A percentile compares a stretch with the other conserved stretches of the same genome.
Conservation (phyloP, 2,888 invertebrate species). For the Aspidiotus destructor region DNA sequence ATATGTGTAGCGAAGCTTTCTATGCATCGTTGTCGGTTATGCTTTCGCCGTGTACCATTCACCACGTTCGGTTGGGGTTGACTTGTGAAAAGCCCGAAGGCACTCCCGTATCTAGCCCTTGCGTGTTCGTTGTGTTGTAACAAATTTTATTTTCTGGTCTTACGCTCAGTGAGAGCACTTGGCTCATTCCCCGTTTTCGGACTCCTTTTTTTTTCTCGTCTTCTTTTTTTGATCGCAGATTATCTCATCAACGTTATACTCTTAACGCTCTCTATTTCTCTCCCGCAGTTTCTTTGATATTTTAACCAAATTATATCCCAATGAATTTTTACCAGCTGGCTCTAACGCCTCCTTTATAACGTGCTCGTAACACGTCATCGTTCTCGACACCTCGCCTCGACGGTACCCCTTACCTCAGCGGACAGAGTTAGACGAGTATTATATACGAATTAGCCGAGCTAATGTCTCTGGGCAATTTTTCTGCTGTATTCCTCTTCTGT, state of each 20-base stretch:
- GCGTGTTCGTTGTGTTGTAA: slow-evolving; percentile 28
- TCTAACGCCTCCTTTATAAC: slow-evolving; percentile 12
- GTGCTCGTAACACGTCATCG: background rate
- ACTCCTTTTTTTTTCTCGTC: background rate
- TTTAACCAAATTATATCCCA: slow-evolving; percentile 32
- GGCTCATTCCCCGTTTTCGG: background rate
- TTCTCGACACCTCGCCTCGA: background rate
- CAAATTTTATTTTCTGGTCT: slow-evolving; percentile 31
- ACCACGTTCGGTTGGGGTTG: background rate
- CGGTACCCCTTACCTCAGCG: background rate
- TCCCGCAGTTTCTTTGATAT: slow-evolving; percentile 32
- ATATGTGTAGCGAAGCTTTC: background rate
- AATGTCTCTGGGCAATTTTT: background rate
- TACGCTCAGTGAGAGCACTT: slow-evolving; percentile 23
- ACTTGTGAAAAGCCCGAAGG: slow-evolving; percentile 19
- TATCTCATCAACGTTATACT: slow-evolving; percentile 28
- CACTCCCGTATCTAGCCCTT: slow-evolving; percentile 15
- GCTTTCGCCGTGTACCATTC: slow-evolving; percentile 2
- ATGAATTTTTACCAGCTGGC: slow-evolving; percentile 31
- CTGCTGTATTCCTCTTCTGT: too few relatives aligned
- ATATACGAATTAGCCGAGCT: background rate
- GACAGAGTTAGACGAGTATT: background rate
- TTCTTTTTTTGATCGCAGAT: slow-evolving; percentile 12
- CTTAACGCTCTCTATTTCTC: slow-evolving; percentile 19
- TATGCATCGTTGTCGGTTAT: background rate